Evolutionary conservation across 1,140 invertebrate genomes (phyloP), one percentile per base, ranked within the genome.

Genomic region (Pseudobourletiella spinata): DNA sequence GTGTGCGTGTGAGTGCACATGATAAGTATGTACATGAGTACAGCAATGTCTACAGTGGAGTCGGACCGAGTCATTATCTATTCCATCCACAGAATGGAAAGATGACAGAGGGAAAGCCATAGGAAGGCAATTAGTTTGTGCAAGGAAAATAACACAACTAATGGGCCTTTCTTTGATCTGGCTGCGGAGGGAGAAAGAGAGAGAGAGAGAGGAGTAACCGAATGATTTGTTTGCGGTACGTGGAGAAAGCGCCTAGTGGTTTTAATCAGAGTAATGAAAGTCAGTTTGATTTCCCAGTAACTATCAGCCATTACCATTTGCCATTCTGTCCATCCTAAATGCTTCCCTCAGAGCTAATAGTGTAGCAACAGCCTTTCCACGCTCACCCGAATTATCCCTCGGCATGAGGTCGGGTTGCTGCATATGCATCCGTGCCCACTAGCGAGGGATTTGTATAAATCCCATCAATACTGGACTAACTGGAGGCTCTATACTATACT

Each of bases 231-330:
- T 62, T 62, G 60, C 29, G 60, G 60, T 62, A 32, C 43, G 30
- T 32, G 52, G 48, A 62, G 42, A 62, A 62, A 61, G 55, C 60
- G n/a, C 54, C 39, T 50, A 48, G 52, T 57, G 54, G 60, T 57
- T 62, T 61, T 62, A 57, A 62, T 62, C 52, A 50, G 52, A 46
- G 43, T 62, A 62, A 62, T 62, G 52, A 62, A 62, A 62, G 50
- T 57, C 44, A 26, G 59, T 32, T 44, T 26, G 46, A 30, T 52
- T 60, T 60, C 48, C 46, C 32, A 39, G 2, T 29, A 52, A 26
- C 26, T 25, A 56, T 46, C 57, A 44, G 43, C 39, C 57, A 42
- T 44, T 18, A 28, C 43, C 35, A 46, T 46, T 48, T 25, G 6
- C 50, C 22, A 52, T 52, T 52, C 24, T 39, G 32, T 39, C 32